A percentile compares a stretch with the other conserved stretches of the same genome.
Evolutionary conservation across 2,113 vertebrate species (phyloP).

Genomic region (Antennarius striatus): DNA sequence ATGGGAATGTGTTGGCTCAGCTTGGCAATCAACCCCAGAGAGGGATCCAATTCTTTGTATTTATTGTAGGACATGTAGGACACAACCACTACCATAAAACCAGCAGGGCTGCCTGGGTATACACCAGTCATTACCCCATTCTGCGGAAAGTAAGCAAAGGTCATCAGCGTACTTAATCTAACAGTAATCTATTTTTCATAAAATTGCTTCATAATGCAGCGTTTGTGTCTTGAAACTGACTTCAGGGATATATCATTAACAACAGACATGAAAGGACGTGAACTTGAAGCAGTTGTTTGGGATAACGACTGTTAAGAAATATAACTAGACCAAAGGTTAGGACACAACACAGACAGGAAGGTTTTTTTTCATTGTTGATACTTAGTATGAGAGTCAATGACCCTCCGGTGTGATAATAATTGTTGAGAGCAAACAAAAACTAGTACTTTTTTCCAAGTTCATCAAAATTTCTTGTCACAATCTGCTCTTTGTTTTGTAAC

Average conservation of each 20-base stretch:
- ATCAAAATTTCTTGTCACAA: neutral
- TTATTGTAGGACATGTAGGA: constrained; percentile 91
- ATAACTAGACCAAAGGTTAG: constrained; percentile 49
- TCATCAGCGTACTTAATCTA: neutral
- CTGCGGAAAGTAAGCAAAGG: constrained; percentile 69
- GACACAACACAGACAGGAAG: constrained; percentile 33
- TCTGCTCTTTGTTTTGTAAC: neutral
- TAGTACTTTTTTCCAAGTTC: neutral
- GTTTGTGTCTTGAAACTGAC: neutral
- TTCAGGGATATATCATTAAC: too few species aligned
- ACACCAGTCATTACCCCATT: constrained; percentile 97
- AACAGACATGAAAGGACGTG: constrained; percentile 12
- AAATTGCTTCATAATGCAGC: neutral
- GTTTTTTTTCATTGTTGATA: constrained; percentile 17
- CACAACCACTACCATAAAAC: constrained; percentile 92
- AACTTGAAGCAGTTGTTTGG: constrained; percentile 17
- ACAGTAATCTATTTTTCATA: too few species aligned
- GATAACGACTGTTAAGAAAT: constrained; percentile 39
- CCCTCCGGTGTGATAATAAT: neutral
- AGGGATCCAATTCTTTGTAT: constrained; percentile 90
- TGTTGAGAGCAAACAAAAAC: neutral
- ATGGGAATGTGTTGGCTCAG: constrained; percentile 85
- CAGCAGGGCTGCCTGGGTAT: constrained; percentile 92
- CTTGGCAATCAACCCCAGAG: constrained; percentile 88
- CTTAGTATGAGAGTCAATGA: constrained; percentile 12